Evolutionary conservation across 2,888 invertebrate genomes (phyloP), one percentile per base, ranked within the genome.

Genomic region (Ferrisia virgata): DNA sequence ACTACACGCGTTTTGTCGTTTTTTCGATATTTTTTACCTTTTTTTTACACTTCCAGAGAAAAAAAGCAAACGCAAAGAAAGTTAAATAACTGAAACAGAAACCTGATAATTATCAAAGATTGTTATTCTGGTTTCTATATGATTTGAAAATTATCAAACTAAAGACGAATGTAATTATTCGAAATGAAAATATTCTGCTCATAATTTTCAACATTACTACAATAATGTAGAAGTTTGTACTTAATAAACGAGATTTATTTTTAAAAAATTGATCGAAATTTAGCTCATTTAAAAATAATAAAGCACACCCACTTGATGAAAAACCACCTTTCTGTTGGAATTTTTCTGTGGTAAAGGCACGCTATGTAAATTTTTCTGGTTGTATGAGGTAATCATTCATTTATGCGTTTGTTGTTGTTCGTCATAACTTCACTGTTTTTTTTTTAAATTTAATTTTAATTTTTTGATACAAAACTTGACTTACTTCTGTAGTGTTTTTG

Each of bases 371-470:
- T 33, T 76, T 76, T 76, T 76, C 72, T 76, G 72, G 72, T 76
- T 76, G 72, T 76, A 76, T 76, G 72, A 76, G 36, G 72, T 76
- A 76, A 76, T 76, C 72, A 76, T 76, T 76, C 28, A 76, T 76
- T 76, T 76, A 28, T 76, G 72, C 72, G 82, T 82, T 82, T 82
- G 82, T 82, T 82, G 82, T 82, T 69, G 64, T 82, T 82, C 82
- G 82, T 82, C 82, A 82, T 69, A 82, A 82, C 64, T 36, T 64
- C 28, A 40, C 31, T 64, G 31, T 82, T 39, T 64, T 82, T 69
- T 40, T 43, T 39, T 40, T 15, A 22, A 22, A 22, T 39, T 31
- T 25, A 40, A 33, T 82, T 81, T 64, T 81, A 80, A 33, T 18
- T 43, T 39, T 36, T 72, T 82, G 36, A 72, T 40, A 82, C 33